A percentile compares a stretch with the other conserved stretches of the same genome.
Conservation (phyloP, 2,113 vertebrate species). For the Salvator merianae region DNA sequence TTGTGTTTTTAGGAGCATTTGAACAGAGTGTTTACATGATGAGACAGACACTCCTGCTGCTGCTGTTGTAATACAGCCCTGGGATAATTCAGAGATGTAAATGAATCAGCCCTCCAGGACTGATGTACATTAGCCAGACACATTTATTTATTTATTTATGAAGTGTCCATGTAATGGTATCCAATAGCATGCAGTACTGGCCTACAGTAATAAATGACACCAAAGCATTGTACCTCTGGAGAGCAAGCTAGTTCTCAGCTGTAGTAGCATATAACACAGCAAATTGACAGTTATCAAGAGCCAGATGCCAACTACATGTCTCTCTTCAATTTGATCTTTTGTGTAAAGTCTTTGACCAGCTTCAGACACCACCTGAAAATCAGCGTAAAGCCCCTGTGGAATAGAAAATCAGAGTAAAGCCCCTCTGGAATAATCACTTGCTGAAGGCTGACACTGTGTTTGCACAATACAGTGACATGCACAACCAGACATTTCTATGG, state of each 20-base stretch:
- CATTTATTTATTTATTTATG: neutral
- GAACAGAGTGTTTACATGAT: neutral
- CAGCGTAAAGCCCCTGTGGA: too few species aligned
- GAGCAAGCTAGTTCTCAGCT: neutral
- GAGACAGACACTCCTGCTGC: neutral
- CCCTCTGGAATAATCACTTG: too few species aligned
- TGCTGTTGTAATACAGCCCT: constrained; percentile 3
- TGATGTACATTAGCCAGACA: neutral
- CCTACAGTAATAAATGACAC: neutral
- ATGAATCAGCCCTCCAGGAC: neutral
- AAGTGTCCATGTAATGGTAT: neutral
- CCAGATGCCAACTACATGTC: neutral
- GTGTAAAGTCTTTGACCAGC: neutral
- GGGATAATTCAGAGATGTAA: neutral
- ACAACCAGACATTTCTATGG: too few species aligned
- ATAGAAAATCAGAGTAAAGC: too few species aligned
- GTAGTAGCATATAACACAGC: neutral
- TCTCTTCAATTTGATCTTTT: neutral
- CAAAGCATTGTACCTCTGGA: neutral
- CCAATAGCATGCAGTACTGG: neutral
- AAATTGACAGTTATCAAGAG: neutral
- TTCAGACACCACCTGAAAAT: too few species aligned
- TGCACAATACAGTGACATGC: too few species aligned
- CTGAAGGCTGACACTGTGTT: too few species aligned
- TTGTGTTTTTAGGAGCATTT: neutral